These are phyloP conservation scores for Steatocranus sp. DNA, from an alignment of 2,797 vertebrate species.

Conservation along the genomic window DNA sequence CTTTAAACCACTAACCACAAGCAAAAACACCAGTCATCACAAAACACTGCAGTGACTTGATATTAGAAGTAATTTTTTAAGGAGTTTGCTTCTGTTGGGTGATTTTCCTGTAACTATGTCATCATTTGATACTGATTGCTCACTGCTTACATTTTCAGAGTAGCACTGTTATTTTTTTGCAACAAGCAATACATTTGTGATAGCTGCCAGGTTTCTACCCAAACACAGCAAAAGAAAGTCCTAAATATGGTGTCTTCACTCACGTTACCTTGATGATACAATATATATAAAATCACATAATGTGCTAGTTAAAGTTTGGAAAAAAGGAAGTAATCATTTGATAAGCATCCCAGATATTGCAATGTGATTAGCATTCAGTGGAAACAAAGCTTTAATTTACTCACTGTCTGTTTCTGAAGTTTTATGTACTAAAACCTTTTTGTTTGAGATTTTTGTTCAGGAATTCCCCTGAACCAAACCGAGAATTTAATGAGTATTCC, in stretches of 20 bases:
- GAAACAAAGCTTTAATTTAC: neutral
- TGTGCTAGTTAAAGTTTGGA: neutral
- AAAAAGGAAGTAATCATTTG: too few relatives aligned
- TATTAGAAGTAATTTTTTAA: neutral
- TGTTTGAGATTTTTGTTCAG: neutral
- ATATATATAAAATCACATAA: neutral
- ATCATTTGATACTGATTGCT: neutral
- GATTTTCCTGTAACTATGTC: neutral
- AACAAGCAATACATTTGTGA: neutral
- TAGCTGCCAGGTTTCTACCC: neutral
- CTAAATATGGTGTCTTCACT: neutral
- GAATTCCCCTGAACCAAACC: constrained; percentile 3
- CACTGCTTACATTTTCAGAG: neutral
- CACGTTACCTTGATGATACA: neutral
- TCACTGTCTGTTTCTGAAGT: neutral
- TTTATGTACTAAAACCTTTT: neutral
- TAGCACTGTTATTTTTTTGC: neutral
- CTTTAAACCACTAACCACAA: neutral
- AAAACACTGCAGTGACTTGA: neutral
- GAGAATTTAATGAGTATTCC: constrained; percentile 2
- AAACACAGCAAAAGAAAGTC: neutral
- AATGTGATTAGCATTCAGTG: neutral
- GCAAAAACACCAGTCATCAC: neutral
- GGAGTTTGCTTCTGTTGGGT: neutral
- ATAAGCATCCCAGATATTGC: too few relatives aligned